phyloP scores from a whole-genome alignment of 2,797 vertebrate genomes.

The Botia kubotai region DNA sequence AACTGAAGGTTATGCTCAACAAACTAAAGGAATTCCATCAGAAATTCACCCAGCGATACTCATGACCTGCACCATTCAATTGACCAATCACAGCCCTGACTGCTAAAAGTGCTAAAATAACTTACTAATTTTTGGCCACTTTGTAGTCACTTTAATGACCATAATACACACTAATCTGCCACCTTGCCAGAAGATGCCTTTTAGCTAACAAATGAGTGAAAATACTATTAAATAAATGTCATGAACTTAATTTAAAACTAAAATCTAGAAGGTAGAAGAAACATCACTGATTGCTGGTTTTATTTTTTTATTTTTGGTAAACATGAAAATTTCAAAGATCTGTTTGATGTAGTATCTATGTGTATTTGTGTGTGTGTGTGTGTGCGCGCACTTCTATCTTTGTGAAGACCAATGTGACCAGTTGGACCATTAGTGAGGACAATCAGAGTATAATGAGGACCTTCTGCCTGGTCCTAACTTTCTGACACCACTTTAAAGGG shows the following conservation, averaged over 20 bases:
- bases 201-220: neutral
- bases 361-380: slow-evolving; percentile 41
- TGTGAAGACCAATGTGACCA: no score
- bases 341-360: slow-evolving; percentile 21
- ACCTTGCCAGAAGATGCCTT: neutral
- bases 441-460: no score
- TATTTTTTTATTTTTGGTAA: neutral
- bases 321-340: neutral
- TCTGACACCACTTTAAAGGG: no score
- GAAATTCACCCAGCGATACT: slow-evolving; percentile 83
- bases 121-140: slow-evolving; percentile 57
- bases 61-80: slow-evolving; percentile 66
- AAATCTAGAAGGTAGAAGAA: neutral
- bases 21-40: slow-evolving; percentile 88
- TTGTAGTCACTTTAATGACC: slow-evolving; percentile 27
- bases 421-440: no score
- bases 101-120: slow-evolving; percentile 58
- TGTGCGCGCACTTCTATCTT: neutral
- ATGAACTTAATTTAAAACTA: neutral
- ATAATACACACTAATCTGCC: slow-evolving; percentile 43
- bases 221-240: neutral
- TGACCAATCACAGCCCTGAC: slow-evolving; percentile 23
- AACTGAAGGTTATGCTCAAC: slow-evolving; percentile 82
- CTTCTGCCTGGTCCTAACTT: no score
- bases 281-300: neutral